These are phyloP conservation scores for Tachina lurida DNA, from an alignment of 2,888 invertebrate species.

Conservation along the genomic window DNA sequence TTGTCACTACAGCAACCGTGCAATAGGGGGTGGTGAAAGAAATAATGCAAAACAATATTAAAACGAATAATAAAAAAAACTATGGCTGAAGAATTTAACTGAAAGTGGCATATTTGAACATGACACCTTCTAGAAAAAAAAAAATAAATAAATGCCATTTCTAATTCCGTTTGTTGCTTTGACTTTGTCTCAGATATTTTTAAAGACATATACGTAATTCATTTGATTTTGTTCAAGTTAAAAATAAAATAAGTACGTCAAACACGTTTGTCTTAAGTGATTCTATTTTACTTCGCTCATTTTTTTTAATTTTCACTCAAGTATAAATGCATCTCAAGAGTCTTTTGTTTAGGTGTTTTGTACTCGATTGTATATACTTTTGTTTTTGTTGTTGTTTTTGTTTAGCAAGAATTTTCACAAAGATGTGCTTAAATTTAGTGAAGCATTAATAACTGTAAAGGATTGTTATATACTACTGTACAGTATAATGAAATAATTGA, in stretches of 20 bases:
- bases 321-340: conserved; percentile 10
- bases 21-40: background rate
- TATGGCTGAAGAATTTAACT: conserved; percentile 58
- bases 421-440: conserved; percentile 2
- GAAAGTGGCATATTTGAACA: conserved; percentile 66
- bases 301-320: conserved; percentile 1
- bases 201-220: conserved; percentile 38
- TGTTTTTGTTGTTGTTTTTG: background rate
- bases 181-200: conserved; percentile 49
- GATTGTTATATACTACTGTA: background rate
- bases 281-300: background rate
- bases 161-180: conserved; percentile 34
- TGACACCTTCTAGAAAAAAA: conserved; percentile 56
- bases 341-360: background rate
- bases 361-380: conserved; percentile 5
- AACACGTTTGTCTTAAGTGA: conserved; percentile 12
- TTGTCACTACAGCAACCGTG: conserved; percentile 11
- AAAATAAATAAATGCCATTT: conserved; percentile 51
- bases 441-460: background rate
- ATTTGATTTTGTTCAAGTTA: conserved; percentile 43
- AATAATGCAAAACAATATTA: conserved; percentile 40
- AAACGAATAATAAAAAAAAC: conserved; percentile 37
- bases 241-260: background rate
- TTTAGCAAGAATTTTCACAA: background rate
- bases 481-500: background rate